Base-by-base conservation (phyloP, 2,888 invertebrate genomes). In the Apamea monoglypha region DNA sequence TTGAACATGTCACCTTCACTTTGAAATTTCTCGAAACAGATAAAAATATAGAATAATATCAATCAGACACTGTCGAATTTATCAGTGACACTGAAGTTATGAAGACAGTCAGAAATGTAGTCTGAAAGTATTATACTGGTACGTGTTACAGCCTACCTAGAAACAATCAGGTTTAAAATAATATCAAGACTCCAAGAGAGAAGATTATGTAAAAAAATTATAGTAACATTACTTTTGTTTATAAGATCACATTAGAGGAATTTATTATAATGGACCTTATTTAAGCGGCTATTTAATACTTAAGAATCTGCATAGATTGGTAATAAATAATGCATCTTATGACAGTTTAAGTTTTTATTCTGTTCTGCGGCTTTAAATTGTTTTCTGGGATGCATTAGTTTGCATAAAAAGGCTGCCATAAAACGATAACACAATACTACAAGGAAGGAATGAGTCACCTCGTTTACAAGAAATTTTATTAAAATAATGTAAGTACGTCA, bases 11-110 rank as follows among this genome's bases (percentile, higher is more conserved):
- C 71, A 75, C 53, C 47, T 75, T 75, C 50, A 67, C 73, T 63
- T 78, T 78, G 36, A 67, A 76, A 81, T 74, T 68, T 84, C 63
- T 85, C 47, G 47, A 50, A 72, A 66, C 21, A 63, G 73, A 83
- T 83, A 81, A 76, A 47, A 70, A 66, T 74, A 61, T 76, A 47
- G 36, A 61, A 18, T 36, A 63, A 64, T 56, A 86, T 78, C 66
- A 50, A 67, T 76, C 74, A 59, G 53, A 67, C 21, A 64, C 61
- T 50, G 18, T 44, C 25, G 56, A 61, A 25, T 70, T 73, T 82
- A 85, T 75, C 78, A 69, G 40, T 29, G 40, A 80, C 6, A 32
- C 18, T 47, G n/a, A 14, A 21, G 16, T 74, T 36, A 68, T n/a
- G 16, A 59, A 64, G 25, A 78, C 44, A 14, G 21, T 59, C 56